These are phyloP conservation scores for Sarcophaga caerulescens DNA, from an alignment of 2,888 invertebrate genomes.

Conservation along the genomic window DNA sequence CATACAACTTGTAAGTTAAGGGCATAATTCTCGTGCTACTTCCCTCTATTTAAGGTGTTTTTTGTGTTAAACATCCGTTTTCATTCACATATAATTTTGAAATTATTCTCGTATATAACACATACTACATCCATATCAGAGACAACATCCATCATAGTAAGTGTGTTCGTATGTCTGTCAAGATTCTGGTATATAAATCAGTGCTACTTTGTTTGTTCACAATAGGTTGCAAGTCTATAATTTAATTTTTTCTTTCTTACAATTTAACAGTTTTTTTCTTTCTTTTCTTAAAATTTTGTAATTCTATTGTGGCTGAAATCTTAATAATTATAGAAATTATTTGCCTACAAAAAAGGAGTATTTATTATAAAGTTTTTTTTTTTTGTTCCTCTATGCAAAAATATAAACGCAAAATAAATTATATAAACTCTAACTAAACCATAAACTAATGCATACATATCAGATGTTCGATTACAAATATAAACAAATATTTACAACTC, in stretches of 20 bases:
- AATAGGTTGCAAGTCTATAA: slow-evolving; percentile 49
- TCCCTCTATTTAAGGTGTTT: slow-evolving; percentile 58
- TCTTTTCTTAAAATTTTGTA: slow-evolving; percentile 27
- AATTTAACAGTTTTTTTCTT: slow-evolving; percentile 22
- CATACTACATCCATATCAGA: neutral
- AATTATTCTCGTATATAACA: slow-evolving; percentile 37
- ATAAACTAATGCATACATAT: no score
- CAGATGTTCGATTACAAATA: no score
- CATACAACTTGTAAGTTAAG: slow-evolving; percentile 1
- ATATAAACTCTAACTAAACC: no score
- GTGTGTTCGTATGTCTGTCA: neutral
- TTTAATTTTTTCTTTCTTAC: slow-evolving; percentile 22
- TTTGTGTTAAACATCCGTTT: slow-evolving; percentile 59
- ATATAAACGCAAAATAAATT: neutral
- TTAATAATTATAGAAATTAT: slow-evolving; percentile 44
- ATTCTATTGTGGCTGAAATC: slow-evolving; percentile 51
- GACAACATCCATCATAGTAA: neutral
- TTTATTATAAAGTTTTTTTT: neutral
- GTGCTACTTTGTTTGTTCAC: slow-evolving; percentile 38
- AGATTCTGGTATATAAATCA: neutral
- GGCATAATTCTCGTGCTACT: neutral
- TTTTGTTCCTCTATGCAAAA: neutral
- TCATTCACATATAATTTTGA: slow-evolving; percentile 56
- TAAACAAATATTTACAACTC: no score
- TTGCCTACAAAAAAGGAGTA: slow-evolving; percentile 18